A percentile compares a stretch with the other conserved stretches of the same genome.
These are phyloP conservation scores for Dolichoris vasculosae DNA, from an alignment of 1,140 invertebrate species.

Conservation along the genomic window DNA sequence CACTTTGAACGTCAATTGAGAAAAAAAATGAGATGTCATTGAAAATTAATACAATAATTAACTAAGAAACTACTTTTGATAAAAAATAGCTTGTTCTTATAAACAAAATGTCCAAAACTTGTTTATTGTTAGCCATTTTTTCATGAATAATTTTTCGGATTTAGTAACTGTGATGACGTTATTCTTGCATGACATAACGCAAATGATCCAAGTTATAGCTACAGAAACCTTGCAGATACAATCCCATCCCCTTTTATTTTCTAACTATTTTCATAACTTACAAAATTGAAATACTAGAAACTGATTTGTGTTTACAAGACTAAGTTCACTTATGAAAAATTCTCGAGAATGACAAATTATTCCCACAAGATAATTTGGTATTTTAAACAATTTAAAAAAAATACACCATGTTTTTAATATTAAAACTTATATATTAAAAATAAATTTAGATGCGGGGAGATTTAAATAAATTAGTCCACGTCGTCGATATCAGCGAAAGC, in stretches of 20 bases:
- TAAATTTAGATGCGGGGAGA: conserved; percentile 7
- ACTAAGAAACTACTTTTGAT: conserved; percentile 38
- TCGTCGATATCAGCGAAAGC: conserved; percentile 25
- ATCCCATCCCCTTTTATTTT: conserved; percentile 35
- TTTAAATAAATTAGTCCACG: conserved; percentile 43
- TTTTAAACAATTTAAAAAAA: conserved; percentile 24
- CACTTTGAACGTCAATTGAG: conserved; percentile 27
- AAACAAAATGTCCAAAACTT: conserved; percentile 16
- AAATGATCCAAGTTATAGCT: conserved; percentile 38
- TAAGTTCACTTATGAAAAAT: conserved; percentile 17
- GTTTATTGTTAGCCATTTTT: conserved; percentile 35
- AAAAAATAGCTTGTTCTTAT: conserved; percentile 42
- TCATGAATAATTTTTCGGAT: conserved; percentile 23
- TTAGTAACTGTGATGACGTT: conserved; percentile 30
- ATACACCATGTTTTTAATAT: neutral
- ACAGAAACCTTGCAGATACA: conserved; percentile 38
- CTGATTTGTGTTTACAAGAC: conserved; percentile 18
- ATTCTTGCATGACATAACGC: conserved; percentile 38
- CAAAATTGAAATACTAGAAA: conserved; percentile 38
- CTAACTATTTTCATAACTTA: conserved; percentile 38
- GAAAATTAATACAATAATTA: conserved; percentile 45
- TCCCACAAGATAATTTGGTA: conserved; percentile 10
- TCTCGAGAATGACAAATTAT: neutral
- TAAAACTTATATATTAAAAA: neutral
- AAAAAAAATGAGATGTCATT: conserved; percentile 34